These are phyloP conservation scores for Parascotia fuliginaria DNA, from an alignment of 2,888 invertebrate species.

Conservation along the genomic window DNA sequence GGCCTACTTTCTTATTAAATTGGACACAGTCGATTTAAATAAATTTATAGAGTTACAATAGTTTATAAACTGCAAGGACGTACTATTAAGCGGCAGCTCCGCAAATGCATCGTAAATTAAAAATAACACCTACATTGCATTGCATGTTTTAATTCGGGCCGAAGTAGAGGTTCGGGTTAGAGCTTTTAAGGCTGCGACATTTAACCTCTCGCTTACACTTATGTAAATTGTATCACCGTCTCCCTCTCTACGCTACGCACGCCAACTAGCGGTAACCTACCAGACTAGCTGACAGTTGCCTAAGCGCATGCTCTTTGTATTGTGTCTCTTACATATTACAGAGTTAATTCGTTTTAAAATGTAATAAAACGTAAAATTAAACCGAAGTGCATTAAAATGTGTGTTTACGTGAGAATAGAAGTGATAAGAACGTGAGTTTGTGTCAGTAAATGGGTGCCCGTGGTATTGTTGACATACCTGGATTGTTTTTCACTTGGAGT, in stretches of 20 bases:
- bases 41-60: neutral
- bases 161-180: slow-evolving; percentile 51
- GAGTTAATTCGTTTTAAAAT: slow-evolving; percentile 33
- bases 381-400: slow-evolving; percentile 29
- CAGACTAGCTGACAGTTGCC: slow-evolving; percentile 76
- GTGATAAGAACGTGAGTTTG: slow-evolving; percentile 61
- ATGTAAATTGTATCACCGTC: slow-evolving; percentile 32
- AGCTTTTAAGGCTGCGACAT: slow-evolving; percentile 64
- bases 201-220: slow-evolving; percentile 41
- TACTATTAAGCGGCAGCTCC: slow-evolving; percentile 40
- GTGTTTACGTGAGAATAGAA: slow-evolving; percentile 47
- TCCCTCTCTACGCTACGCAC: slow-evolving; percentile 49
- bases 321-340: slow-evolving; percentile 50
- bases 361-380: slow-evolving; percentile 31
- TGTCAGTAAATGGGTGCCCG: slow-evolving; percentile 82
- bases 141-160: slow-evolving; percentile 59
- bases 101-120: slow-evolving; percentile 48
- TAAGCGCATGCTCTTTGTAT: slow-evolving; percentile 74
- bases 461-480: slow-evolving; percentile 75
- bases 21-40: neutral
- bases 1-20: neutral
- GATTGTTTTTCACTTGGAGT: slow-evolving; percentile 81
- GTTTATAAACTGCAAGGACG: slow-evolving; percentile 7
- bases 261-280: slow-evolving; percentile 69
- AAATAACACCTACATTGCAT: slow-evolving; percentile 50